phyloP scores from a whole-genome alignment of 2,797 vertebrate genomes.

The Myotis vivesi region DNA sequence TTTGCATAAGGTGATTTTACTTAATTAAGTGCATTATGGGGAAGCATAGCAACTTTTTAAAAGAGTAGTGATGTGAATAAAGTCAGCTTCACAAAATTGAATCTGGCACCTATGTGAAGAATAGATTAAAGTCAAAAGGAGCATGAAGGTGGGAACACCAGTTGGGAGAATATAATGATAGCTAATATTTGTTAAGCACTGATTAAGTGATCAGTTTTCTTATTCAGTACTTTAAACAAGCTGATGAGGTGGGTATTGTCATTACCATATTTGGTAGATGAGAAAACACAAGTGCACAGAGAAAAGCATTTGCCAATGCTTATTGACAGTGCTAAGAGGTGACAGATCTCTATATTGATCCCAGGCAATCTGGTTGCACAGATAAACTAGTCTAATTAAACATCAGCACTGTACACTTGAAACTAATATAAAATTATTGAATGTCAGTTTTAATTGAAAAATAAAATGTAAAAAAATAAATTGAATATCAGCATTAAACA shows the following conservation, averaged over 20 bases:
- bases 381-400: background rate
- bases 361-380: background rate
- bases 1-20: background rate
- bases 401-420: background rate
- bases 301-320: background rate
- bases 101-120: background rate
- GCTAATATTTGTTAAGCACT: background rate
- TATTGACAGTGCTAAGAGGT: background rate
- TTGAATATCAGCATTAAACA: background rate
- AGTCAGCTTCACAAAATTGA: background rate
- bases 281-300: background rate
- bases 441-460: background rate
- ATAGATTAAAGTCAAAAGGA: background rate
- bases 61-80: background rate
- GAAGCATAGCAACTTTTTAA: background rate
- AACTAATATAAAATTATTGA: background rate
- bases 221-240: background rate
- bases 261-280: background rate
- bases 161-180: background rate
- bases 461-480: background rate
- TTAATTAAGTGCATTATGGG: background rate
- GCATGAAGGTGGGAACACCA: background rate
- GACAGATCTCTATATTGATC: background rate
- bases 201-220: background rate
- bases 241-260: background rate